phyloP scores from a whole-genome alignment of 1,140 invertebrate species.

The Scylla paramamosain region DNA sequence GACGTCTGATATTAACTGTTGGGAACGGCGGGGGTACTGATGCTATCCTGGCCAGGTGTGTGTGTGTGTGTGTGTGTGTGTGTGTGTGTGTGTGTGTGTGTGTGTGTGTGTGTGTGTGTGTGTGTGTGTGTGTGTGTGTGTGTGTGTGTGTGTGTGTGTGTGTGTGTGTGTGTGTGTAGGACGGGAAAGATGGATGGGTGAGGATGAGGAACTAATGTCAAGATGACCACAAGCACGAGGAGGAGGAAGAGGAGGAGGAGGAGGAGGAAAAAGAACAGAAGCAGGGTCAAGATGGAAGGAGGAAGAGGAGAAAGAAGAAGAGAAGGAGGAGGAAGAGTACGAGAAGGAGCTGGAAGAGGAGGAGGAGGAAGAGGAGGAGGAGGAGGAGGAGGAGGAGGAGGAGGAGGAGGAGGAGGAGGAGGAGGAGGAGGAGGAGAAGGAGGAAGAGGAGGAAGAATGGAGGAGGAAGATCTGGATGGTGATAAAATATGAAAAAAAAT shows the following conservation, averaged over 20 bases:
- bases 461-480: neutral
- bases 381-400: neutral
- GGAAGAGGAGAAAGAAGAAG: too few relatives aligned
- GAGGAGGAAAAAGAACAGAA: too few relatives aligned
- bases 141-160: too few relatives aligned
- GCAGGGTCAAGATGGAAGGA: too few relatives aligned
- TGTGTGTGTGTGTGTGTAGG: neutral
- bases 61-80: conserved; percentile 10
- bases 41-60: neutral
- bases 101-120: too few relatives aligned
- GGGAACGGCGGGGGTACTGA: neutral
- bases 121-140: too few relatives aligned
- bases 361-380: neutral
- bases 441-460: neutral
- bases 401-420: neutral
- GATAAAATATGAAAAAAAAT: conserved; percentile 1
- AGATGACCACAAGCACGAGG: neutral
- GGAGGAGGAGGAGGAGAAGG: neutral
- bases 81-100: conserved; percentile 5
- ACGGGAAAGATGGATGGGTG: neutral
- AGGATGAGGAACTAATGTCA: neutral
- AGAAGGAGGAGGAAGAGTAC: too few relatives aligned
- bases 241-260: neutral
- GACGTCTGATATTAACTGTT: neutral
- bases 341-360: neutral